Conservation (phyloP, 2,888 invertebrate genomes). For the Linhomoeus sp. region DNA sequence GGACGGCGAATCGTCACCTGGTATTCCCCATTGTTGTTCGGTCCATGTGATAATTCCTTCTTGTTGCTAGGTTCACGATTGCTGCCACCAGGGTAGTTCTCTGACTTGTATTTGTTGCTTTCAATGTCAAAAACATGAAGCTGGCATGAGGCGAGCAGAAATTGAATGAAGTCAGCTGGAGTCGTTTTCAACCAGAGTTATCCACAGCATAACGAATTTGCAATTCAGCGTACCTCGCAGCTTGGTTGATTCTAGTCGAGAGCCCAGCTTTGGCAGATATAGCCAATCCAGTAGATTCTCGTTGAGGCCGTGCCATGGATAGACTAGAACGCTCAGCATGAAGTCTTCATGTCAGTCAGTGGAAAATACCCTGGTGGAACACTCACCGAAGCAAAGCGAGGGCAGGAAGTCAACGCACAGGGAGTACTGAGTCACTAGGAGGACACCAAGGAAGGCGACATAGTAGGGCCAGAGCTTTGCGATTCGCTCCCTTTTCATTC, state of each 20-base stretch:
- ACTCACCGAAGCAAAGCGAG: constrained; percentile 58
- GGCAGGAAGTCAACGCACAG: constrained; percentile 68
- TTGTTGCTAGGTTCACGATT: too few species aligned
- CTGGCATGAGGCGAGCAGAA: constrained; percentile 67
- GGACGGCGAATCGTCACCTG: too few species aligned
- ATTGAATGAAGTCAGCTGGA: constrained; percentile 56
- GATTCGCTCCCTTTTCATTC: constrained; percentile 40
- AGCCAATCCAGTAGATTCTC: constrained; percentile 63
- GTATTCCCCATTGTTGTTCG: too few species aligned
- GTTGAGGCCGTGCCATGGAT: constrained; percentile 44
- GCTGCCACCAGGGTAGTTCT: constrained; percentile 7
- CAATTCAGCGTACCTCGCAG: too few species aligned
- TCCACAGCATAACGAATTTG: too few species aligned
- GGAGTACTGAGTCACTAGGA: constrained; percentile 64
- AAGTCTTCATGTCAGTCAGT: too few species aligned
- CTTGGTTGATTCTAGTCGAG: too few species aligned
- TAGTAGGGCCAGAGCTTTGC: constrained; percentile 61
- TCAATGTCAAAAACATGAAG: constrained; percentile 63
- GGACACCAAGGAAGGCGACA: constrained; percentile 50
- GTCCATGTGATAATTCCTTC: too few species aligned
- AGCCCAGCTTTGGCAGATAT: constrained; percentile 60
- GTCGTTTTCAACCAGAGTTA: too few species aligned
- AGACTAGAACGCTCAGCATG: too few species aligned
- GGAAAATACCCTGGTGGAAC: too few species aligned
- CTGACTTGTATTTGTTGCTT: constrained; percentile 33